Conservation (phyloP, 2,113 vertebrate species). For the Python bivittatus region DNA sequence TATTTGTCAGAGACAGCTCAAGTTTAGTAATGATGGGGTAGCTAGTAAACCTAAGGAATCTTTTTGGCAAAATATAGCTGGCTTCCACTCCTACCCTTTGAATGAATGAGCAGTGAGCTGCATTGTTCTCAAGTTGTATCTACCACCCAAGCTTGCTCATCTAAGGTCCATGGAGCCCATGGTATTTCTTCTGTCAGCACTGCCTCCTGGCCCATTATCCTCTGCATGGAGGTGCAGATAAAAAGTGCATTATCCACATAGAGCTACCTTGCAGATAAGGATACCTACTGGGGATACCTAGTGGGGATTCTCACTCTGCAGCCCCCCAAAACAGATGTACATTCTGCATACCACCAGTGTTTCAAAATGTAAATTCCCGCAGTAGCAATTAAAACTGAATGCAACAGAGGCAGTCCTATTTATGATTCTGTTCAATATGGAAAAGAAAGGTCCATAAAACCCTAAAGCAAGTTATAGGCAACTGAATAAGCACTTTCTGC, state of each 20-base stretch:
- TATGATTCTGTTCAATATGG: background rate
- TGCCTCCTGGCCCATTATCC: background rate
- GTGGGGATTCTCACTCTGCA: background rate
- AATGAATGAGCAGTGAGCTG: background rate
- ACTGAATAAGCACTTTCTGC: background rate
- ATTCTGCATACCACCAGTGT: background rate
- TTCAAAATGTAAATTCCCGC: background rate
- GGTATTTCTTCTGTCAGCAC: background rate
- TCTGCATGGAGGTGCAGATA: background rate
- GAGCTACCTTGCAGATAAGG: background rate
- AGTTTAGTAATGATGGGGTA: background rate
- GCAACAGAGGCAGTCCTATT: background rate
- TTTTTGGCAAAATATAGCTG: background rate
- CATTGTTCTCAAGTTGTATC: background rate
- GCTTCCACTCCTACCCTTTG: background rate
- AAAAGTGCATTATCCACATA: background rate
- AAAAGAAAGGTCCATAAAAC: background rate
- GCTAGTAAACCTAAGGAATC: background rate
- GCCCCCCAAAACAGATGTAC: background rate
- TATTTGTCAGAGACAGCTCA: background rate
- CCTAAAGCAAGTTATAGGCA: background rate
- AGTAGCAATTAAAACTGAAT: background rate
- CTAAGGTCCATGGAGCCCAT: background rate
- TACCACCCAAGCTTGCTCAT: background rate
- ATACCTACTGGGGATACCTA: background rate